A percentile compares a stretch with the other conserved stretches of the same genome.
These are phyloP conservation scores for Platycercus adscitus DNA, from an alignment of 2,113 vertebrate species.

Conservation along the genomic window DNA sequence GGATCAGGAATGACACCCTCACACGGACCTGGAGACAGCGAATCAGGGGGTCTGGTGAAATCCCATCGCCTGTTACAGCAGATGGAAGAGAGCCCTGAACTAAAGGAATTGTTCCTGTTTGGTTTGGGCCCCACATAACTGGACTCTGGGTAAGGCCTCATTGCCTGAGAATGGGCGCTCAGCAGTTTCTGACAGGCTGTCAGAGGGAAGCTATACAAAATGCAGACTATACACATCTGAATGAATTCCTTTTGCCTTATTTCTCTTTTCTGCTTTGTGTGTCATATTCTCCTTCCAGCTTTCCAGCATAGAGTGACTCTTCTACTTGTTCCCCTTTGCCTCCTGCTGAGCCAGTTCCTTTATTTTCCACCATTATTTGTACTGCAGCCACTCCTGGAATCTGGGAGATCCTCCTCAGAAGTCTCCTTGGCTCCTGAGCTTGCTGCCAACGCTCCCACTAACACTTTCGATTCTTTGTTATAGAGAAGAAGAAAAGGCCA, in stretches of 20 bases:
- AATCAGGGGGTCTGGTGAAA: neutral
- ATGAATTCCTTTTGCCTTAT: neutral
- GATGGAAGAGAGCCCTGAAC: neutral
- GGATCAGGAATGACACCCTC: neutral
- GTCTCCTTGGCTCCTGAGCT: neutral
- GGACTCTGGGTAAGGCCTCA: neutral
- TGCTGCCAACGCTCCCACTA: neutral
- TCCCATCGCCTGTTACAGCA: neutral
- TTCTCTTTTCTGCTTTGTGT: neutral
- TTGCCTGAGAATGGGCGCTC: neutral
- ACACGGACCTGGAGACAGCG: neutral
- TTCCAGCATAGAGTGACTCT: slow-evolving; percentile 25
- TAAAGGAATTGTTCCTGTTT: neutral
- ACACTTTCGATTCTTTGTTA: slow-evolving; percentile 11
- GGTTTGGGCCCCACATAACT: neutral
- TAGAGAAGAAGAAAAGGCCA: neutral
- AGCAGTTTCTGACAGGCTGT: neutral
- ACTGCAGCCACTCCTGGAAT: neutral
- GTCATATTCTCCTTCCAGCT: neutral
- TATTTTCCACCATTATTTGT: slow-evolving; percentile 31
- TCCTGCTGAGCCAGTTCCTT: slow-evolving; percentile 29
- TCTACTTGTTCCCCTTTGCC: slow-evolving; percentile 18
- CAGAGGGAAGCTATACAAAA: neutral
- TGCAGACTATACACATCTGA: fast-evolving
- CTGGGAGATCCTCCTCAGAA: slow-evolving; percentile 31